Base-by-base conservation (phyloP, 2,113 vertebrate genomes). In the Poeciliopsis prolifica region DNA sequence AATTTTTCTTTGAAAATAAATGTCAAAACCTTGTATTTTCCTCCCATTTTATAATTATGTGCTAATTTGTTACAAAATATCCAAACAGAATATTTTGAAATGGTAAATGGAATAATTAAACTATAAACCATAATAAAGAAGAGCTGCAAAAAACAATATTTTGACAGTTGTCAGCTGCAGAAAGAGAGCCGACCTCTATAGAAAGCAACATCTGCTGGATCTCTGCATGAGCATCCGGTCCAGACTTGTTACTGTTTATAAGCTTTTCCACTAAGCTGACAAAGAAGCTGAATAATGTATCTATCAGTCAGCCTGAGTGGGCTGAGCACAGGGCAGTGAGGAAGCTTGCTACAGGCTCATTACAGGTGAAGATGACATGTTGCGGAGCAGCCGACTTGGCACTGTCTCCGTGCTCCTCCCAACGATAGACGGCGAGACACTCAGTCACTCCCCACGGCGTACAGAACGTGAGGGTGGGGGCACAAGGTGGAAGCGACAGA, bases 331-430 rank as follows among this genome's bases (percentile, higher is more conserved):
- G 85, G 87, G 80, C 84, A 84, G 75, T 30, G 84, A 87, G 81
- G 65, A 83, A 72, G 86, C 90, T 91, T 87, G 89, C 90, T 93
- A 92, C 85, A 70, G 88, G 87, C 91, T 94, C 91, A 91, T 94
- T 93, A 92, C 89, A 91, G 86, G 90, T 89, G 89, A 80, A 85
- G 91, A 87, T 93, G 91, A 93, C 88, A 91, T 88, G 91, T 81
- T 79, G 88, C 83, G 82, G 86, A 83, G 78, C 87, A 83, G 81
- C 81, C 75, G 72, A 86, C 71, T 83, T 83, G 81, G 86, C 89
- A 81, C 81, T 78, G 83, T 88, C 86, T 87, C 66, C 70, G 72
- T 80, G 82, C 80, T 89, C 79, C 87, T 86, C 84, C 85, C 68
- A 74, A 31, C 73, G 37, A 74, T 88, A 74, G 84, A 87, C 83